Evolutionary conservation across 1,140 invertebrate species (phyloP), one percentile per base, ranked within the genome.

Genomic region (Myzus persicae): DNA sequence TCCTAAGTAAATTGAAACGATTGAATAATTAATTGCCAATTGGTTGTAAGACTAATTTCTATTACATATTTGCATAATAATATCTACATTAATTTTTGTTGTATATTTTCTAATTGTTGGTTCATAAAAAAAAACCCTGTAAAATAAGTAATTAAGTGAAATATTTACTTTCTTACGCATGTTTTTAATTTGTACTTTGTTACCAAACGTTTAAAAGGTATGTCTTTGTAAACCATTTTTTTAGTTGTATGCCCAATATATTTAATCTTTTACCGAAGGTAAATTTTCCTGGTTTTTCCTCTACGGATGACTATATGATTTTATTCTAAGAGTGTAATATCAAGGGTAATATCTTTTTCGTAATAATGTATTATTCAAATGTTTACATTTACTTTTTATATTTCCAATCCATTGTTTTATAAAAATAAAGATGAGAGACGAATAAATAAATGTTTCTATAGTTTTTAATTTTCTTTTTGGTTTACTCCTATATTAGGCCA

Each of bases 331-430:
- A 8, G 31, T 31, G 14, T 0, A 59, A 9, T 4, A 59, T 59
- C 9, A 59, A 8, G 31, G 26, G 14, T 0, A 59, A 9, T 4
- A 59, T 59, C 8, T 59, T 76, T 76, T n/a, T n/a, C 31, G 3
- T 76, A 76, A 76, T 76, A 36, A 76, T 76, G 59, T 76, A 76
- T 76, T n/a, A n/a, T 76, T 76, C 59, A 76, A 76, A 76, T 76
- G 31, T 76, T 76, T 76, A 36, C 36, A 76, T 6, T 76, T n/a
- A 76, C 14, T 76, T n/a, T 76, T 76, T n/a, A 36, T 76, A 18
- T n/a, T 76, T n/a, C 11, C 11, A 76, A 76, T 20, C 5, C n/a
- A 18, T n/a, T 76, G 31, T 76, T 76, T n/a, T 76, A 76, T 76
- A 76, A 76, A 76, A 76, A n/a, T n/a, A n/a, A 18, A n/a, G 3